These are phyloP conservation scores for Helicoverpa assulta DNA, from an alignment of 2,888 invertebrate genomes.

Conservation along the genomic window DNA sequence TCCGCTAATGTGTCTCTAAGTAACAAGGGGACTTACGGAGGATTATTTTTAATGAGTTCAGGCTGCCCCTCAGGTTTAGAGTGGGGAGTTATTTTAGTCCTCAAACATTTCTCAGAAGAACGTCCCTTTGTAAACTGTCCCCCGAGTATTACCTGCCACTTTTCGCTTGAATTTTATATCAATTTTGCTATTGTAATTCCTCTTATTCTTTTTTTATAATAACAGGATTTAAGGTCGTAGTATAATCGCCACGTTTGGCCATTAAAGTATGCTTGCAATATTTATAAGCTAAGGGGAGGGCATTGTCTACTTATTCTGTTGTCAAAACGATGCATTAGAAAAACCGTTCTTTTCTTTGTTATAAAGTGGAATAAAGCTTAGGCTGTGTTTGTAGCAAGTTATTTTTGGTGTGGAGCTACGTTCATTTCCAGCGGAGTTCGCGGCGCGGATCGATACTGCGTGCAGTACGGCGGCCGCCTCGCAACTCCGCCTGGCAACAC, in stretches of 20 bases:
- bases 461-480: constrained; percentile 6
- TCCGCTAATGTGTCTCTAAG: constrained; percentile 60
- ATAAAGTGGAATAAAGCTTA: constrained; percentile 11
- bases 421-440: constrained; percentile 39
- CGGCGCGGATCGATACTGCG: constrained; percentile 48
- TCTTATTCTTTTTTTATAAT: constrained; percentile 1
- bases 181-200: not conserved
- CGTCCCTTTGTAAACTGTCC: constrained; percentile 45
- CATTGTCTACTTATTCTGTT: not conserved
- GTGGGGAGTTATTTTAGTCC: constrained; percentile 52
- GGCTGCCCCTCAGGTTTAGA: constrained; percentile 41
- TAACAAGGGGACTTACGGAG: constrained; percentile 51
- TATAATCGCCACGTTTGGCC: not conserved
- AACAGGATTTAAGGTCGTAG: not conserved
- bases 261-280: not conserved
- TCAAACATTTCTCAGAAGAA: constrained; percentile 31
- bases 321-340: not conserved
- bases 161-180: constrained; percentile 22
- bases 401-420: constrained; percentile 39
- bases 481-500: not conserved
- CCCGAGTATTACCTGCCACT: constrained; percentile 8
- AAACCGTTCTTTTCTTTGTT: constrained; percentile 7
- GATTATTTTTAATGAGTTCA: constrained; percentile 60
- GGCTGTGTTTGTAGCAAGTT: constrained; percentile 19
- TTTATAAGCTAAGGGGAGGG: not conserved